Percentiles rank a stretch among this genome's conserved stretches.
Evolutionary conservation across 2,113 vertebrate genomes (phyloP).

Genomic region (Cebidichthys violaceus): DNA sequence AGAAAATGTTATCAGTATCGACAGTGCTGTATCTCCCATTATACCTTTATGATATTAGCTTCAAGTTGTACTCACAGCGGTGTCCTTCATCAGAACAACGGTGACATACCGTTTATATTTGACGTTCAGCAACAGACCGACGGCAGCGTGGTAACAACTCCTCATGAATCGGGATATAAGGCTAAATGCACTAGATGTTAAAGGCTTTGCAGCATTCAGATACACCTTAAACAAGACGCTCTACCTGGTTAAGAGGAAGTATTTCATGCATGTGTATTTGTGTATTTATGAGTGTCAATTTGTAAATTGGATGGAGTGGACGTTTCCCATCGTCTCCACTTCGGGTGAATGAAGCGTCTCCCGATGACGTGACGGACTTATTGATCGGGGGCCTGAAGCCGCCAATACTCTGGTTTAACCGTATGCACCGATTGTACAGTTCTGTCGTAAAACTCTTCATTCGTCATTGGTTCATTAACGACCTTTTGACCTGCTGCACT

Average conservation of each 20-base stretch:
- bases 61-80: too few relatives aligned
- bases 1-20: too few relatives aligned
- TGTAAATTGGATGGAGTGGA: constrained; percentile 25
- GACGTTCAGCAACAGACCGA: neutral
- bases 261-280: neutral
- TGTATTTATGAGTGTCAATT: too few relatives aligned
- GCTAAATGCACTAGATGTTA: neutral
- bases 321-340: constrained; percentile 18
- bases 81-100: neutral
- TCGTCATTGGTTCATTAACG: constrained; percentile 14
- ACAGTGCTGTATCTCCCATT: too few relatives aligned
- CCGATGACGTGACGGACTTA: constrained; percentile 8
- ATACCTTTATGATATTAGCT: too few relatives aligned
- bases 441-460: constrained; percentile 24
- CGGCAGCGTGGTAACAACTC: too few relatives aligned
- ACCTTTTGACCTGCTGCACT: constrained; percentile 24
- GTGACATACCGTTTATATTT: neutral
- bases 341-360: constrained; percentile 28
- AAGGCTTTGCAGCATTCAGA: neutral
- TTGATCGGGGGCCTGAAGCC: constrained; percentile 24
- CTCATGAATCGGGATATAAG: too few relatives aligned
- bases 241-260: neutral
- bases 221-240: neutral
- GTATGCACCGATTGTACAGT: constrained; percentile 27
- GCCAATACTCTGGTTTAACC: constrained; percentile 37